Conservation (phyloP, 2,113 vertebrate species). For the Leptodactylus fuscus region DNA sequence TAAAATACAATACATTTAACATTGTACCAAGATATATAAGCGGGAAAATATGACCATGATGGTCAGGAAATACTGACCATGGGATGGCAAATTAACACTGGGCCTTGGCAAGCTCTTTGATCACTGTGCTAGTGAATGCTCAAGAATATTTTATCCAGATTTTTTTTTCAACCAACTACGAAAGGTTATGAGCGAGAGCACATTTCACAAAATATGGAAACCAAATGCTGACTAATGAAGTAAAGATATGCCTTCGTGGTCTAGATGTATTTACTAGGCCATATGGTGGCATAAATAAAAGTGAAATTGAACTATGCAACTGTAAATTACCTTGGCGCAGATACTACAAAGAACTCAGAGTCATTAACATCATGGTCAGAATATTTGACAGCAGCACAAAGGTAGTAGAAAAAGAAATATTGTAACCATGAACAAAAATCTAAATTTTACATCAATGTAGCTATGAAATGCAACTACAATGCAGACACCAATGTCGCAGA, state of each 20-base stretch:
- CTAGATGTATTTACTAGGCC: conserved; percentile 64
- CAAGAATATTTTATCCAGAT: conserved; percentile 70
- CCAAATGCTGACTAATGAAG: conserved; percentile 72
- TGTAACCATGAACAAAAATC: too few relatives aligned
- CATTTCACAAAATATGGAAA: conserved; percentile 69
- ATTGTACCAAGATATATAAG: conserved; percentile 37
- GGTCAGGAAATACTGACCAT: conserved; percentile 66
- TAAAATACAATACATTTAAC: neutral
- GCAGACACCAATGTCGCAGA: neutral
- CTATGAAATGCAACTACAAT: too few relatives aligned
- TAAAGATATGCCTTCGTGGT: conserved; percentile 69
- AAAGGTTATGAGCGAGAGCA: neutral
- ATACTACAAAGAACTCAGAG: conserved; percentile 1
- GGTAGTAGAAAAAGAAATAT: neutral
- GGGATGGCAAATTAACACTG: conserved; percentile 69
- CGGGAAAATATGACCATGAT: conserved; percentile 60
- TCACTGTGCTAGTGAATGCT: conserved; percentile 68
- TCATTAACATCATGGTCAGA: neutral
- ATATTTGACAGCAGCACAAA: neutral
- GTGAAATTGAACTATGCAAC: conserved; percentile 32
- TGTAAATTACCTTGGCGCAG: conserved; percentile 47
- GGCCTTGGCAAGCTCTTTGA: conserved; percentile 67
- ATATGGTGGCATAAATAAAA: conserved; percentile 54
- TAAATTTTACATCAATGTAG: too few relatives aligned
- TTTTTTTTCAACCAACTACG: conserved; percentile 47